Evolutionary conservation across 1,140 invertebrate genomes (phyloP).

Genomic region (Scylla paramamosain): DNA sequence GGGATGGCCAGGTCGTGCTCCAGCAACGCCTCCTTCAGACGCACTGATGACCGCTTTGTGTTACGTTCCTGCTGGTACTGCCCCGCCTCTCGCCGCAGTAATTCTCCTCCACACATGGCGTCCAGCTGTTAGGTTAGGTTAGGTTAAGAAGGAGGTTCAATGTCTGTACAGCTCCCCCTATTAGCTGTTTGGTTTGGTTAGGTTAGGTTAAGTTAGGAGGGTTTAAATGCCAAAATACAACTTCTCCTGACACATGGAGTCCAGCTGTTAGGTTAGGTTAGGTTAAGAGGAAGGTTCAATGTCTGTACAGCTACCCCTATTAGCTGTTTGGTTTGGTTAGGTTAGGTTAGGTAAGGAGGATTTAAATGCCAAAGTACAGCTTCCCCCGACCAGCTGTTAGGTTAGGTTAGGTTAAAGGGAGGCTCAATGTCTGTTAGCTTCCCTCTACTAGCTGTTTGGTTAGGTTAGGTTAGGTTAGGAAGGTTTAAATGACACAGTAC

Average conservation of each 20-base stretch:
- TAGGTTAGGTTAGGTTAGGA: too few species aligned
- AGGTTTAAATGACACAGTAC: too few species aligned
- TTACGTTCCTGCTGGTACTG: slow-evolving; percentile 98
- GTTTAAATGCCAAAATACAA: too few species aligned
- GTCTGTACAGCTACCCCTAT: too few species aligned
- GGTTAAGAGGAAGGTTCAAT: neutral
- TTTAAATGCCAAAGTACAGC: too few species aligned
- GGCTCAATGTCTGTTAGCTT: too few species aligned
- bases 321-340: too few species aligned
- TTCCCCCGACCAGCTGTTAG: slow-evolving; percentile 89
- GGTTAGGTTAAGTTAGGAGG: too few species aligned
- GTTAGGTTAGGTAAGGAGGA: too few species aligned
- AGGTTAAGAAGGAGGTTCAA: neutral
- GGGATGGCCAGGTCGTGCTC: slow-evolving; percentile 95
- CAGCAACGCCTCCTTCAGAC: slow-evolving; percentile 97
- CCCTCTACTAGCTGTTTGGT: too few species aligned
- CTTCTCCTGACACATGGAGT: slow-evolving; percentile 89
- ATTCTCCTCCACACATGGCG: slow-evolving; percentile 91
- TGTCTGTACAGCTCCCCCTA: too few species aligned
- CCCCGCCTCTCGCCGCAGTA: slow-evolving; percentile 91
- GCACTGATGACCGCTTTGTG: slow-evolving; percentile 96
- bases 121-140: slow-evolving; percentile 81
- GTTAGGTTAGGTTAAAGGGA: neutral
- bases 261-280: slow-evolving; percentile 80
- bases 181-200: too few species aligned